Conservation (phyloP, 1,140 invertebrate species). For the Drosophila mayri region DNA sequence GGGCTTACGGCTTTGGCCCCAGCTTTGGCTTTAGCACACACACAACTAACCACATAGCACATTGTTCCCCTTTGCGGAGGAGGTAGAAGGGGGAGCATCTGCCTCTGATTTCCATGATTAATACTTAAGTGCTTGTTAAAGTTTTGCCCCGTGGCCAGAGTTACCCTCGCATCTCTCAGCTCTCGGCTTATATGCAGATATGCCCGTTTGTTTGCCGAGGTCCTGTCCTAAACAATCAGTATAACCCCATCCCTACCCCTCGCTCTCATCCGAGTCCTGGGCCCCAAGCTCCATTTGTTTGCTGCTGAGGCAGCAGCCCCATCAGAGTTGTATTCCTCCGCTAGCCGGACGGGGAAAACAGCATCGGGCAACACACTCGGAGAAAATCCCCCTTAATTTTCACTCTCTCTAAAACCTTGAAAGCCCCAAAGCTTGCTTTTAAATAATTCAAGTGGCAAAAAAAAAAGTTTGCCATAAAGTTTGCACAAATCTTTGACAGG, state of each 20-base stretch:
- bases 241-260: slow-evolving; percentile 9
- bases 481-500: slow-evolving; percentile 44
- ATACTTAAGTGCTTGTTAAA: slow-evolving; percentile 83
- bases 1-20: neutral
- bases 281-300: slow-evolving; percentile 40
- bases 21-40: slow-evolving; percentile 14
- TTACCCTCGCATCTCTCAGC: neutral
- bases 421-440: slow-evolving; percentile 14
- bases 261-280: slow-evolving; percentile 4
- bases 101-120: slow-evolving; percentile 82
- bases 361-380: neutral
- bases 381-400: slow-evolving; percentile 2
- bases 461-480: slow-evolving; percentile 25
- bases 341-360: slow-evolving; percentile 2
- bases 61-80: neutral
- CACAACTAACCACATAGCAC: slow-evolving; percentile 19
- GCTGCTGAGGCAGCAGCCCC: slow-evolving; percentile 64
- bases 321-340: slow-evolving; percentile 12
- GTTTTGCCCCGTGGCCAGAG: slow-evolving; percentile 47
- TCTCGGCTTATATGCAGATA: slow-evolving; percentile 60
- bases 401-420: slow-evolving; percentile 1
- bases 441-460: slow-evolving; percentile 43
- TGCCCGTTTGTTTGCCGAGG: slow-evolving; percentile 43
- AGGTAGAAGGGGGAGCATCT: slow-evolving; percentile 25
- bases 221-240: slow-evolving; percentile 65